Evolutionary conservation across 2,888 invertebrate genomes (phyloP).

Genomic region (Apamea anceps): DNA sequence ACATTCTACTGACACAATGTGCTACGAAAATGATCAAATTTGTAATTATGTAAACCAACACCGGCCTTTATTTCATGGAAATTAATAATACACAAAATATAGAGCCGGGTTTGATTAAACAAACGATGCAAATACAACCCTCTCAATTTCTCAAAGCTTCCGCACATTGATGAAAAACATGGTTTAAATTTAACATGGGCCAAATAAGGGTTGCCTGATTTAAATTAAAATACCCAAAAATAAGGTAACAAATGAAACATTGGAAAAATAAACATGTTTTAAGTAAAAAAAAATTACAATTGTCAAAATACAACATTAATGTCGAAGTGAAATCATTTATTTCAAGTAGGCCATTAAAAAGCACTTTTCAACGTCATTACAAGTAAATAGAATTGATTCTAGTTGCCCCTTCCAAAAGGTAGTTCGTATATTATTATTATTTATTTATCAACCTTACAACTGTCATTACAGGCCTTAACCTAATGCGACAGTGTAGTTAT

Average conservation of each 20-base stretch:
- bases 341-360: not conserved
- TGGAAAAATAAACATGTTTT: not conserved
- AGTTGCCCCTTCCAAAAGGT: not conserved
- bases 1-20: constrained; percentile 11
- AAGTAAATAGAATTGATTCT: not conserved
- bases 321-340: not conserved
- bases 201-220: constrained; percentile 12
- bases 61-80: constrained; percentile 47
- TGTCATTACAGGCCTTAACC: too few species aligned
- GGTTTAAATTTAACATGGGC: constrained; percentile 20
- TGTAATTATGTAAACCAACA: constrained; percentile 41
- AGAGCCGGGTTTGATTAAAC: constrained; percentile 55
- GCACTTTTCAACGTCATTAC: not conserved
- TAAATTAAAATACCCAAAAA: constrained; percentile 6
- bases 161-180: constrained; percentile 41
- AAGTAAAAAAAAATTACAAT: not conserved
- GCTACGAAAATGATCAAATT: constrained; percentile 16
- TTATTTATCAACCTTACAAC: too few species aligned
- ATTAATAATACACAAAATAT: constrained; percentile 56
- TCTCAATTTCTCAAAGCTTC: constrained; percentile 34
- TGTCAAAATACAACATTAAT: not conserved
- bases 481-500: too few species aligned
- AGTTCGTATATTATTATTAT: not conserved
- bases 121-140: constrained; percentile 56
- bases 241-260: not conserved